Base-by-base conservation (phyloP, 1,140 invertebrate species). In the Chymomyza costata region DNA sequence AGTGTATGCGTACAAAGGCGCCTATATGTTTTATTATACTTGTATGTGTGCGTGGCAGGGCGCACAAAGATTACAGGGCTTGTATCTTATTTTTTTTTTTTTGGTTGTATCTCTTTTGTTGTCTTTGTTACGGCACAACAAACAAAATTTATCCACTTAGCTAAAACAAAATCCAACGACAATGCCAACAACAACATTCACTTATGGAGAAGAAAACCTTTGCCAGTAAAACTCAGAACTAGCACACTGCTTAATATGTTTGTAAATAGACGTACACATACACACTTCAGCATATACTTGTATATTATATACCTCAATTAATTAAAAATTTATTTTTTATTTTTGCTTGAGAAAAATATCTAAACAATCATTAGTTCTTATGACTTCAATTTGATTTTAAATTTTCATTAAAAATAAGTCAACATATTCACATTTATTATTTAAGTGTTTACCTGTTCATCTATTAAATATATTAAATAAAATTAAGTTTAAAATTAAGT, bases 81-180 rank as follows among this genome's bases (percentile, higher is more conserved):
- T 47, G 17, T 31, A 16, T 47, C 32, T 47, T 34, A 32, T 30
- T 46, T 34, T 32, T n/a, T n/a, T 31, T 31, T 21, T 16, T 17
- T 47, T 34, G 32, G 3, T 34, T 34, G 6, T n/a, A 34, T 6
- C 32, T 13, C 13, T 34, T 3, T 34, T 34, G 32, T 34, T 14
- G 32, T 47, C 31, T 34, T n/a, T 31, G 44, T 32, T 32, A 10
- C 32, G 28, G 34, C 44, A 32, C 30, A 16, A 13, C 31, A 47
- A 47, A 18, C 32, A 30, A 19, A 43, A 47, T 34, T 47, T 47
- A 47, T 47, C 44, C 44, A 47, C 44, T 47, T 47, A 35, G 44
- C 44, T 47, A 34, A 47, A 47, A 47, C 34, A 32, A 47, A 47
- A 47, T 47, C 44, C 44, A 28, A 47, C 32, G 13, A 34, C 32